Percentiles rank a stretch among this genome's conserved stretches.
Evolutionary conservation across 2,797 vertebrate genomes (phyloP).

Genomic region (Rhabdomys pumilio): DNA sequence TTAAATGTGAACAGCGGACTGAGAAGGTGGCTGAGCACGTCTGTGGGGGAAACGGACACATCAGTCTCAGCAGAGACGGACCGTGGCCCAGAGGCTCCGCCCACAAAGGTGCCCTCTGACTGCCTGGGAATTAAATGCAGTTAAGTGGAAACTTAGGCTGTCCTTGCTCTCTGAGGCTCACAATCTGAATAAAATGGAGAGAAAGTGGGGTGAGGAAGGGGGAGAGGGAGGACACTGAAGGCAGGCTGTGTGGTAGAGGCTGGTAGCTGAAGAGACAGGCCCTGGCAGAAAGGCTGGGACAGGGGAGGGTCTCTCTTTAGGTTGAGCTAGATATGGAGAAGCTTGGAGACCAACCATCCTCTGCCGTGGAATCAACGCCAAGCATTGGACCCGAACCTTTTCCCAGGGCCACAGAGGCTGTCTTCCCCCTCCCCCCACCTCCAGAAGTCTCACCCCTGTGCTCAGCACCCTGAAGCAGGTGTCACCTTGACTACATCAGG

Average conservation of each 20-base stretch:
- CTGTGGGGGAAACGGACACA: conserved; percentile 23
- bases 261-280: background rate
- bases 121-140: background rate
- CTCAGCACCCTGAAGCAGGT: background rate
- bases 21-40: conserved; percentile 50
- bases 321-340: background rate
- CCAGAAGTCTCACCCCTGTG: background rate
- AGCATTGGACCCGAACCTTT: background rate
- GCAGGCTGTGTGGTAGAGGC: background rate
- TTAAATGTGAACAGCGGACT: conserved; percentile 69
- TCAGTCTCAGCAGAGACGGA: background rate
- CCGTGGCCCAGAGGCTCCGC: background rate
- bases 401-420: background rate
- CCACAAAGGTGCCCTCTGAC: background rate
- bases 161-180: background rate
- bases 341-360: too few species aligned
- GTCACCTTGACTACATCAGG: background rate
- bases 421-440: background rate
- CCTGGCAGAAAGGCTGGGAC: background rate
- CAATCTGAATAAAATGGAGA: background rate
- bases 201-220: background rate
- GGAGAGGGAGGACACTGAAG: background rate
- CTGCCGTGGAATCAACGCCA: background rate
- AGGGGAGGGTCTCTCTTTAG: background rate
- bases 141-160: background rate